Evolutionary conservation across 2,797 vertebrate species (phyloP), one percentile per base, ranked within the genome.

Genomic region (Melanotaenia pygmaea): DNA sequence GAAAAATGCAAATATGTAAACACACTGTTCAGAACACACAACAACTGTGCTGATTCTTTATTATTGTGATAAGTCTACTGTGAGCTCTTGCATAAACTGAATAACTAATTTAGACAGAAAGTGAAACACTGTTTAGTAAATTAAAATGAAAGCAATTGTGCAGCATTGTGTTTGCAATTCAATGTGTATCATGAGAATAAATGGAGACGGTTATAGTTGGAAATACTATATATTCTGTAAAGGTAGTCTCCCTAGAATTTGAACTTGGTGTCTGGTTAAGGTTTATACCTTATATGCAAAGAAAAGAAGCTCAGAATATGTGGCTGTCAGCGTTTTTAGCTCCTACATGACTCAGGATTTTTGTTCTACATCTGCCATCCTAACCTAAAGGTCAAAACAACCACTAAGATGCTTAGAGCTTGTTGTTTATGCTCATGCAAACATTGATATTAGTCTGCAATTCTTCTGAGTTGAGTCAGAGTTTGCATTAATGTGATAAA

Each of bases 221-320:
- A 30, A 20, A 22, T 4, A 4, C n/a, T 45, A 8, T 32, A 40
- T 68, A 61, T 50, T 51, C 57, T 78, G 47, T 74, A 37, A 70
- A 22, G 38, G 14, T 45, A 10, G 16, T 13, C 43, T 62, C 38
- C 22, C 58, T 22, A 56, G 28, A 71, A 62, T 32, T 24, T n/a
- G 26, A 34, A 53, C n/a, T 26, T 26, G 7, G 11, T 11, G n/a
- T 28, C 32, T 28, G 59, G 8, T 45, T n/a, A 50, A 40, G 40
- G 54, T 43, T 63, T 34, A 34, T 22, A 61, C 40, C 24, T 32
- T 51, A 51, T 6, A 34, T 47, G 34, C 60, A 38, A 26, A 67
- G 32, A 67, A n/a, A 54, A 47, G 45, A 62, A 64, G 24, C 0
- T 30, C 13, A 50, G 20, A 34, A 28, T 61, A 65, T 73, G 1